Conservation (phyloP, 92 coral and sea anemone genomes). For the Pocillopora meandrina region DNA sequence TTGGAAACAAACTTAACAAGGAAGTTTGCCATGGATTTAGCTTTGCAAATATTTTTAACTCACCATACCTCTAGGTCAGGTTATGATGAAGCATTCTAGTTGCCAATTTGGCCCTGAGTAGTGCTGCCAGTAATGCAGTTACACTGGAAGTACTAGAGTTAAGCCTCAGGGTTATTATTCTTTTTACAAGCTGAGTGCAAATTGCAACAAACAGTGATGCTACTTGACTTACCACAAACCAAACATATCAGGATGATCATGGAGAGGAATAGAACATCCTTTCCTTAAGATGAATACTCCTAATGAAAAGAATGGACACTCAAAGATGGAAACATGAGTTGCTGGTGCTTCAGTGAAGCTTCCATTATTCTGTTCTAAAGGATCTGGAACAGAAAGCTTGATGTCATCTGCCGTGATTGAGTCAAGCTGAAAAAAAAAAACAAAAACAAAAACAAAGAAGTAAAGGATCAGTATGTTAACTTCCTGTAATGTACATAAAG, state of each 20-base stretch:
- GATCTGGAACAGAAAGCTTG: conserved; percentile 63
- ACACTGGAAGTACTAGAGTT: too few relatives aligned
- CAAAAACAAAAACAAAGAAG: neutral
- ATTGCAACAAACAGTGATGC: too few relatives aligned
- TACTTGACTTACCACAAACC: conserved; percentile 81
- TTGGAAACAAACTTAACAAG: too few relatives aligned
- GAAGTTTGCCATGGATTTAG: too few relatives aligned
- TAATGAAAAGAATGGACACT: conserved; percentile 87
- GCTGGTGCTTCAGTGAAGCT: conserved; percentile 75
- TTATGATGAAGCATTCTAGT: too few relatives aligned
- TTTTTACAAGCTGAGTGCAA: too few relatives aligned
- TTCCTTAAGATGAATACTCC: conserved; percentile 88
- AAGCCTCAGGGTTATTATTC: too few relatives aligned
- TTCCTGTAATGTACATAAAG: neutral
- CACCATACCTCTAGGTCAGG: too few relatives aligned
- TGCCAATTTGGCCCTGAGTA: too few relatives aligned
- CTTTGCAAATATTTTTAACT: too few relatives aligned
- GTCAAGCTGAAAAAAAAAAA: conserved; percentile 59
- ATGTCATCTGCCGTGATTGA: conserved; percentile 80
- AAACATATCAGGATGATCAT: conserved; percentile 95
- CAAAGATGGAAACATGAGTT: conserved; percentile 80
- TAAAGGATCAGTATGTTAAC: neutral
- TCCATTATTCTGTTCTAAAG: conserved; percentile 37
- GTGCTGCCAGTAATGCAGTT: too few relatives aligned
- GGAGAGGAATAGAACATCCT: conserved; percentile 89